These are phyloP conservation scores for Drosophila lowei DNA, from an alignment of 1,140 invertebrate species.

Conservation along the genomic window DNA sequence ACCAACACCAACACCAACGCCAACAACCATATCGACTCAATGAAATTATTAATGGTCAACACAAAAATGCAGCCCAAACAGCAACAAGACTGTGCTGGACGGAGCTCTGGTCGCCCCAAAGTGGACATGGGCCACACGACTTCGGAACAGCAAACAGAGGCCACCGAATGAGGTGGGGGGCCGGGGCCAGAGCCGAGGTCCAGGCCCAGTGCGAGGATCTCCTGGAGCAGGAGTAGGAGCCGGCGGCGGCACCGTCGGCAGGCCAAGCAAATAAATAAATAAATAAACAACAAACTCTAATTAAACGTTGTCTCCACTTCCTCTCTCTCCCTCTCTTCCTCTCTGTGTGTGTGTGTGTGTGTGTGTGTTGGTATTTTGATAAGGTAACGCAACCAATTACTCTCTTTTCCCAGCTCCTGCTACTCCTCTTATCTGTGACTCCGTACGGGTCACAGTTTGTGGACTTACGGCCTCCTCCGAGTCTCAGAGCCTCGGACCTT, in stretches of 20 bases:
- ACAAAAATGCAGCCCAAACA: constrained; percentile 58
- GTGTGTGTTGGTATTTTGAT: constrained; percentile 62
- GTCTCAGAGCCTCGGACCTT: constrained; percentile 15
- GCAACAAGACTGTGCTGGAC: not conserved
- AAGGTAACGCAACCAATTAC: constrained; percentile 48
- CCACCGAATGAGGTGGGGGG: no score
- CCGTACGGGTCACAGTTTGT: constrained; percentile 29
- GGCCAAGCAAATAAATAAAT: constrained; percentile 65
- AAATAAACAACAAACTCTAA: constrained; percentile 79
- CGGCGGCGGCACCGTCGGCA: not conserved
- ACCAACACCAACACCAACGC: constrained; percentile 21
- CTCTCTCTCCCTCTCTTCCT: not conserved
- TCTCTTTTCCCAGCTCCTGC: constrained; percentile 1
- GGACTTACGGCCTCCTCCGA: constrained; percentile 14
- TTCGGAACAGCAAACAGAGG: not conserved
- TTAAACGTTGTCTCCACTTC: constrained; percentile 64
- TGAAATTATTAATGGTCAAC: constrained; percentile 77
- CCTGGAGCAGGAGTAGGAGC: not conserved
- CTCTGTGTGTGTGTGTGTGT: constrained; percentile 28
- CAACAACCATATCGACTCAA: constrained; percentile 48
- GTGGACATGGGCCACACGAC: constrained; percentile 34
- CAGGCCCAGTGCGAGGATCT: constrained; percentile 4
- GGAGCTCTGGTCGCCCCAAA: constrained; percentile 23
- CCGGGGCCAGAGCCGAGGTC: no score
- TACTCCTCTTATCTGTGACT: constrained; percentile 35